A percentile compares a stretch with the other conserved stretches of the same genome.
These are phyloP conservation scores for Aegithalos caudatus DNA, from an alignment of 2,113 vertebrate genomes.

Conservation along the genomic window DNA sequence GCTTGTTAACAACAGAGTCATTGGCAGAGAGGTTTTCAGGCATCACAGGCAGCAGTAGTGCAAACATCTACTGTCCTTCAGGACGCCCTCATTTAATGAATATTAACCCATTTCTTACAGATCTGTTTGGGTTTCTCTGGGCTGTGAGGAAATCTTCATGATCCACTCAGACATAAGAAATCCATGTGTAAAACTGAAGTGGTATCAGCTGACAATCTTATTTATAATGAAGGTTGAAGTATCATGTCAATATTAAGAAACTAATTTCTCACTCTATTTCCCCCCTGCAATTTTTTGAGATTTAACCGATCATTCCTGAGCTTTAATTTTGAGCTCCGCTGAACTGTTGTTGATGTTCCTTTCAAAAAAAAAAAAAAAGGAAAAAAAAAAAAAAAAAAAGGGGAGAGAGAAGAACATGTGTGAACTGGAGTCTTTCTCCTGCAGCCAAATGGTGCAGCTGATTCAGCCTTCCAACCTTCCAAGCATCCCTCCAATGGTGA, in stretches of 20 bases:
- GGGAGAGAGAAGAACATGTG: slow-evolving; percentile 2
- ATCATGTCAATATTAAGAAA: slow-evolving; percentile 61
- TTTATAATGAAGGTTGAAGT: not conserved
- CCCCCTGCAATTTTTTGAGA: slow-evolving; percentile 21
- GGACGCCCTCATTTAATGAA: not conserved
- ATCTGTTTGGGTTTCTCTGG: not conserved
- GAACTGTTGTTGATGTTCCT: slow-evolving; percentile 69
- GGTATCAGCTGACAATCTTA: not conserved
- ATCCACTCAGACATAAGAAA: not conserved
- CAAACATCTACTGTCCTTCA: not conserved
- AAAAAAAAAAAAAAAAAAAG: not conserved
- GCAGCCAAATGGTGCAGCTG: not conserved
- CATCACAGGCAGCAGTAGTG: not conserved
- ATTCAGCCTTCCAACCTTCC: slow-evolving; percentile 4
- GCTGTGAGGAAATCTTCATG: not conserved
- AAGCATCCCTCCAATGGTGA: not conserved
- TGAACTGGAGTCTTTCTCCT: slow-evolving; percentile 45
- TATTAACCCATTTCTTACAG: not conserved
- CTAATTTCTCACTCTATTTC: slow-evolving; percentile 75
- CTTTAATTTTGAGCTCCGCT: slow-evolving; percentile 75
- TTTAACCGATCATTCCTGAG: slow-evolving; percentile 60
- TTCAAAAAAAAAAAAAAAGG: not conserved
- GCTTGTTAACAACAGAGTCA: not conserved
- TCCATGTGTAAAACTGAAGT: not conserved
- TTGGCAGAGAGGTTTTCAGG: not conserved